These are phyloP conservation scores for Pristionchus arcanus DNA, from an alignment of 2,888 invertebrate species.

Conservation along the genomic window DNA sequence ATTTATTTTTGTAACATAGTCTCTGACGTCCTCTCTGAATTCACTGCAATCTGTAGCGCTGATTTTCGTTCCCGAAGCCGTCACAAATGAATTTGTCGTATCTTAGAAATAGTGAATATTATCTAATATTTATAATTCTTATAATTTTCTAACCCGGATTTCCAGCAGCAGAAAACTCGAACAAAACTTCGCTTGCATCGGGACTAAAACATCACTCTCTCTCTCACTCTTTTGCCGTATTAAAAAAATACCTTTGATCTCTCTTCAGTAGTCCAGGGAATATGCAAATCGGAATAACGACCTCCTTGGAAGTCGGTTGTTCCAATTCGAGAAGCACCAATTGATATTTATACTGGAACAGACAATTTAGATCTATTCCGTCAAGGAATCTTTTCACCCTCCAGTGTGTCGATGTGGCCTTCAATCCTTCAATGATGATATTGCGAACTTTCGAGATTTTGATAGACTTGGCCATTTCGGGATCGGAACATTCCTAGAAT, in stretches of 20 bases:
- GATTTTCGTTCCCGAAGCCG: neutral
- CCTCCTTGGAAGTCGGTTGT: neutral
- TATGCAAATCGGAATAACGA: neutral
- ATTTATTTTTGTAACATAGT: neutral
- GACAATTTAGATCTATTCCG: neutral
- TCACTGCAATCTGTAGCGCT: neutral
- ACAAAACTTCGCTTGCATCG: no score
- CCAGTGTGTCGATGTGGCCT: neutral
- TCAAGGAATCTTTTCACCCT: neutral
- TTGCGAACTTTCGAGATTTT: slow-evolving; percentile 20
- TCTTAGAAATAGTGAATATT: neutral
- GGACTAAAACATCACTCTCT: neutral
- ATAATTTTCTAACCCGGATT: slow-evolving; percentile 1
- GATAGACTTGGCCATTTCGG: neutral
- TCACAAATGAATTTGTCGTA: neutral
- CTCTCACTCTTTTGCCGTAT: no score
- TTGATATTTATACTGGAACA: slow-evolving; percentile 28
- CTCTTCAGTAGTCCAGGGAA: neutral
- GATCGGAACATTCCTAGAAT: neutral
- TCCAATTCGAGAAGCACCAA: slow-evolving; percentile 35
- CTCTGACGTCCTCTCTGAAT: neutral
- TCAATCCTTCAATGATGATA: slow-evolving; percentile 19
- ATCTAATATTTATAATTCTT: neutral
- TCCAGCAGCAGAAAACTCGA: neutral
- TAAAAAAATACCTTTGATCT: neutral